Base-by-base conservation (phyloP, 1,140 invertebrate species). In the Condylostylus longicornis region DNA sequence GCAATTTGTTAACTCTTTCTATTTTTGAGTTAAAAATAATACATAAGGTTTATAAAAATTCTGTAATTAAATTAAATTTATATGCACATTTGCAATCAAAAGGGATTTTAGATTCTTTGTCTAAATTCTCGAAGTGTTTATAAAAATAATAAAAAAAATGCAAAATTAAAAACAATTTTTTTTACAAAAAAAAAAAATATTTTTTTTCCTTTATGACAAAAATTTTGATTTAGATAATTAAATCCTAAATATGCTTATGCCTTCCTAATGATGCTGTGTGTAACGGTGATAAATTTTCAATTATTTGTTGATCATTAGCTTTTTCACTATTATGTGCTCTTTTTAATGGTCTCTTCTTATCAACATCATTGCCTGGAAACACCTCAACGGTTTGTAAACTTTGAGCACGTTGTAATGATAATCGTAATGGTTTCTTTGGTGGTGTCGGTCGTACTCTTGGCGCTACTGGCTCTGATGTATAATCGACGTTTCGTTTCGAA, bases 401-500 rank as follows among this genome's bases (percentile, higher is more conserved):
- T 37, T 59, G 56, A 0, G 83, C 79, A 44, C 82, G 72, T 50
- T 86, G 83, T 2, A 89, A 57, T 1, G 82, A 87, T 3, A 89
- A 55, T 5, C 84, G 64, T 1, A 86, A 49, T 1, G 84, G 85
- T 52, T 89, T 89, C 48, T 83, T 79, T 13, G 84, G 84, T 4
- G 84, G 83, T 13, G 74, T 74, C 4, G 82, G 82, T 20, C 77
- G 62, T 2, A 65, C 65, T 15, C 64, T 46, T 5, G 59, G 55
- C 2, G 60, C 63, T 30, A 62, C 57, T 17, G 63, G 65, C 47
- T 75, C 74, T 0, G 71, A 73, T 0, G 65, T 64, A 42, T 71
- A 72, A 43, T 73, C 68, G 10, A 68, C 43, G 9, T 34, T 18
- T 18, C 17, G 21, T n/a, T n/a, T n/a, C n/a, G n/a, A n/a, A n/a